Percentiles rank a stretch among this genome's conserved stretches.
Evolutionary conservation across 2,113 vertebrate genomes (phyloP).

Genomic region (Anoplopoma fimbria): DNA sequence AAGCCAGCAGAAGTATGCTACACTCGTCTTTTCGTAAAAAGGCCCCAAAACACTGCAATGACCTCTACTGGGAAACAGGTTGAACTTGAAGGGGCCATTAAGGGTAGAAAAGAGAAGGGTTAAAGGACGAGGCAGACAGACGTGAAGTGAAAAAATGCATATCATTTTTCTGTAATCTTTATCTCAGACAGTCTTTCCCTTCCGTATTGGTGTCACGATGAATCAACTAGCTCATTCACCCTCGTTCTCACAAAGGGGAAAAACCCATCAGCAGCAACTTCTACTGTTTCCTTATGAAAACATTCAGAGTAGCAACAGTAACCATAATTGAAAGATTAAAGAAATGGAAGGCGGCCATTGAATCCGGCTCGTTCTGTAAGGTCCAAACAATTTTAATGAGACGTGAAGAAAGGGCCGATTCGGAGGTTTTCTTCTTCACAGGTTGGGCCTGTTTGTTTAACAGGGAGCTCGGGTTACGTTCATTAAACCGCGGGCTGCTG

Average conservation of each 20-base stretch:
- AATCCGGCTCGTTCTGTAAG: slow-evolving; percentile 42
- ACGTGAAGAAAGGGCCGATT: slow-evolving; percentile 63
- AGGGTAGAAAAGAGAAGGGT: not conserved
- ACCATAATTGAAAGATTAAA: slow-evolving; percentile 81
- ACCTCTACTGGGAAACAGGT: slow-evolving; percentile 13
- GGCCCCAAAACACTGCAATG: not conserved
- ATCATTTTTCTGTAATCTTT: slow-evolving; percentile 51
- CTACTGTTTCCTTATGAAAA: slow-evolving; percentile 80
- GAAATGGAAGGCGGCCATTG: slow-evolving; percentile 67
- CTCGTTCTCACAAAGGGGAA: slow-evolving; percentile 47
- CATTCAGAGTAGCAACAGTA: slow-evolving; percentile 66
- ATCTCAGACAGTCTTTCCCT: slow-evolving; percentile 56
- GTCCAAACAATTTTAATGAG: slow-evolving; percentile 62
- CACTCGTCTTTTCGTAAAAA: not conserved
- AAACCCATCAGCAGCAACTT: slow-evolving; percentile 65
- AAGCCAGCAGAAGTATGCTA: not conserved
- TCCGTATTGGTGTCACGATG: slow-evolving; percentile 63
- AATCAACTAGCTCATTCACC: slow-evolving; percentile 75
- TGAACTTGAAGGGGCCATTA: slow-evolving; percentile 27
- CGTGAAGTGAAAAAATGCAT: slow-evolving; percentile 10
- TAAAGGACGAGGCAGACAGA: slow-evolving; percentile 20
- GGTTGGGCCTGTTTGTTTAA: slow-evolving; percentile 74
- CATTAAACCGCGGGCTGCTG: slow-evolving; percentile 69
- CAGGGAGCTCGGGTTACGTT: slow-evolving; percentile 63
- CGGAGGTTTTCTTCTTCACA: slow-evolving; percentile 67